Base-by-base conservation (phyloP, 1,140 invertebrate species). In the Globodera rostochiensis region DNA sequence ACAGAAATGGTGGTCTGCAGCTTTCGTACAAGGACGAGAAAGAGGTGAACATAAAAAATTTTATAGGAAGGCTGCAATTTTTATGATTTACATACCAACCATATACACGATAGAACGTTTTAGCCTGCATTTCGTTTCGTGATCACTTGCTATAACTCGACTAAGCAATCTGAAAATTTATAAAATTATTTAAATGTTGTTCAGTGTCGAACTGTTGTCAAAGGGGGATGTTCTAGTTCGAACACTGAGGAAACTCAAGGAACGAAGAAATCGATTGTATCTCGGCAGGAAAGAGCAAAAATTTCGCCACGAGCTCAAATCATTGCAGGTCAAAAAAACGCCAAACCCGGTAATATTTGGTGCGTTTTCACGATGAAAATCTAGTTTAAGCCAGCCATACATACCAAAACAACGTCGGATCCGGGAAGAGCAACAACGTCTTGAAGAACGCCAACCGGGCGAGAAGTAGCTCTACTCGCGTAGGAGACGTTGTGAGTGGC, bases 321-420 rank as follows among this genome's bases (percentile, higher is more conserved):
- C 45, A 66, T 21, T 45, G 25, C 76, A 49, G 80, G 86, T 86
- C 87, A 87, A 87, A 87, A 87, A 87, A 87, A 87, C 86, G 86
- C 71, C 83, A 86, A 89, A 86, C 86, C 86, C 86, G 86, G 84
- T 87, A 87, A 87, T 80, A 82, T 82, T 79, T 82, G 60, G 82
- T 81, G 84, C 85, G 50, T 69, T 47, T 47, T 45, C 36, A 6
- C 36, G 11, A 9, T 7, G 13, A 7, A 47, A 71, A 47, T 8
- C 49, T 57, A 57, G 45, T 69, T 50, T 47, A 84, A 86, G 86
- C 85, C 86, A 87, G 87, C 82, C 75, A 83, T 80, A 81, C 80
- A 82, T 85, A 83, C 86, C 86, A 86, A 84, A 87, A 84, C 88
- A 86, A 86, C 75, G 81, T 84, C 80, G 83, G 82, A 80, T 79